A percentile compares a stretch with the other conserved stretches of the same genome.
These are phyloP conservation scores for Parazoanthus darwini DNA, from an alignment of 92 coral and sea anemone genomes.

Conservation along the genomic window DNA sequence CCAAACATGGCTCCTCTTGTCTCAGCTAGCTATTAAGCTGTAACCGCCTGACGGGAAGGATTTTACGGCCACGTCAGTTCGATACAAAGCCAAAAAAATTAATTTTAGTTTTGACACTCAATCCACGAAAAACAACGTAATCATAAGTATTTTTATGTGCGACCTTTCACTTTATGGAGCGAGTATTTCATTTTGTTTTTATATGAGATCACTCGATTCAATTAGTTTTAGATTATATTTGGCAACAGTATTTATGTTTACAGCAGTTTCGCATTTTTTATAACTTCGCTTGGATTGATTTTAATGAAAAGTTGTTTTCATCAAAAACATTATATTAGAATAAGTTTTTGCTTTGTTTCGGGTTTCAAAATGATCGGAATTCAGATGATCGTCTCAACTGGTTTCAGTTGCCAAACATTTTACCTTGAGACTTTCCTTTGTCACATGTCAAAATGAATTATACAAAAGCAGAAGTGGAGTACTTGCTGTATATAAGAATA, in stretches of 20 bases:
- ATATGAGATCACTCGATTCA: background rate
- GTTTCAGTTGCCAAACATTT: background rate
- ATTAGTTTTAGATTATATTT: slow-evolving; percentile 10
- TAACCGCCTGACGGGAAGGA: background rate
- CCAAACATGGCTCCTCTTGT: slow-evolving; percentile 24
- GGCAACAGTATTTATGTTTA: background rate
- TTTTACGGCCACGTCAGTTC: slow-evolving; percentile 17
- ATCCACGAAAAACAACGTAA: background rate
- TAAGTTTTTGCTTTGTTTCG: slow-evolving; percentile 14
- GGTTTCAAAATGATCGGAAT: slow-evolving; percentile 6
- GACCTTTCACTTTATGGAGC: background rate
- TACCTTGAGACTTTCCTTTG: background rate
- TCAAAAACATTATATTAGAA: slow-evolving; percentile 8
- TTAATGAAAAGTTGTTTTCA: background rate
- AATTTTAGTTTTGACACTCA: background rate
- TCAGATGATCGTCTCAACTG: background rate
- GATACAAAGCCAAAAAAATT: background rate
- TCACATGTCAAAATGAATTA: slow-evolving; percentile 22
- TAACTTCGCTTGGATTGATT: background rate
- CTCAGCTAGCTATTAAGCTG: slow-evolving; percentile 9
- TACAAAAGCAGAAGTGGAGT: background rate
- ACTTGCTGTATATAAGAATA: background rate
- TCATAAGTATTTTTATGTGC: background rate
- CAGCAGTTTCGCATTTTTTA: background rate
- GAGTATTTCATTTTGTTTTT: background rate